phyloP scores from a whole-genome alignment of 2,797 vertebrate genomes.

The Gymnocypris eckloni region DNA sequence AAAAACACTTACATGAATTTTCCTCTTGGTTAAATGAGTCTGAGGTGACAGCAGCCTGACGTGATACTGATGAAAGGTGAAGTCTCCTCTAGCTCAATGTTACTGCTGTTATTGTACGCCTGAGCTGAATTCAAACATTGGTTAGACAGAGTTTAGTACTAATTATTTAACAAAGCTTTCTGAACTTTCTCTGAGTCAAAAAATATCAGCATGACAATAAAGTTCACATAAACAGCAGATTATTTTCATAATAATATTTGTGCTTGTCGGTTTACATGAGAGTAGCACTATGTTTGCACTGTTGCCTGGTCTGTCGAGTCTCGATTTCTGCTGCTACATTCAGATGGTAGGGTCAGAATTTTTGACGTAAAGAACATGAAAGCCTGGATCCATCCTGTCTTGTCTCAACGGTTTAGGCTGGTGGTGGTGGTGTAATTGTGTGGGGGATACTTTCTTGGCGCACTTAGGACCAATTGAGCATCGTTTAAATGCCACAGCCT shows the following conservation, averaged over 20 bases:
- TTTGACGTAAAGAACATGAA: too few relatives aligned
- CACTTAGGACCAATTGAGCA: too few relatives aligned
- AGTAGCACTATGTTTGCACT: neutral
- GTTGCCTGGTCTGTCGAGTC: too few relatives aligned
- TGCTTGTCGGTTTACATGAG: neutral
- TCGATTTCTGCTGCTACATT: too few relatives aligned
- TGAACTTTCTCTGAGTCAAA: neutral
- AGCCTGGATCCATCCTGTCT: too few relatives aligned
- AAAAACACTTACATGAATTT: conserved; percentile 36
- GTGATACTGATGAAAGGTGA: conserved; percentile 34
- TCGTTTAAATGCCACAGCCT: too few relatives aligned
- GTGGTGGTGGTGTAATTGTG: too few relatives aligned
- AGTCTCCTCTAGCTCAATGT: conserved; percentile 5
- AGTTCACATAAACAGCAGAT: neutral
- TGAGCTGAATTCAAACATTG: conserved; percentile 26
- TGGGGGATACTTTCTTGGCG: too few relatives aligned
- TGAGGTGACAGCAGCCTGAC: conserved; percentile 25
- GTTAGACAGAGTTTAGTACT: conserved; percentile 3
- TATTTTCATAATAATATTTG: neutral
- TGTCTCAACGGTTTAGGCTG: too few relatives aligned
- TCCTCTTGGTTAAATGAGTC: conserved; percentile 32
- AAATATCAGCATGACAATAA: neutral
- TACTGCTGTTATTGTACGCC: conserved; percentile 4
- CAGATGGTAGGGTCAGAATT: too few relatives aligned
- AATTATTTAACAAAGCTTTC: conserved; percentile 15